These are phyloP conservation scores for Steatocranus sp. DNA, from an alignment of 2,797 vertebrate species.

Conservation along the genomic window DNA sequence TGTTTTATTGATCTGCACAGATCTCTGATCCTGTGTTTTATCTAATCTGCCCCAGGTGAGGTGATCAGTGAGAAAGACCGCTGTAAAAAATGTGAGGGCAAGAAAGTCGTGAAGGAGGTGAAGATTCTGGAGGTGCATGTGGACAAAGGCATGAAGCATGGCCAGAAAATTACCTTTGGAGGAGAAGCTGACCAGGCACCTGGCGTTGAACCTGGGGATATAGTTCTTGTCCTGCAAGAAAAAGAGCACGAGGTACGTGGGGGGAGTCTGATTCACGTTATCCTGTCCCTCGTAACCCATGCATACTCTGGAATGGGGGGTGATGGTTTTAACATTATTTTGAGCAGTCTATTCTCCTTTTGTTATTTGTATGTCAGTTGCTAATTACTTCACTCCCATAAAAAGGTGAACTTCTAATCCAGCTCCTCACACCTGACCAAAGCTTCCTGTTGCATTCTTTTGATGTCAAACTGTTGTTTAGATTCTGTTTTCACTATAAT, in stretches of 20 bases:
- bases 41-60: slow-evolving; percentile 77
- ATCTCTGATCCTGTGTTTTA: neutral
- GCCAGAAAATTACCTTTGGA: slow-evolving; percentile 95
- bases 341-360: fast-evolving
- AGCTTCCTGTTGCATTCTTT: neutral
- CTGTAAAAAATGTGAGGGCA: slow-evolving; percentile 99
- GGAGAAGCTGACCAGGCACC: slow-evolving; percentile 98
- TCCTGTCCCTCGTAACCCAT: neutral
- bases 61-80: slow-evolving; percentile 99
- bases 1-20: neutral
- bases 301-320: neutral
- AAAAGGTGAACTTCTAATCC: neutral
- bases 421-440: neutral
- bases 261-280: neutral
- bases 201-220: slow-evolving; percentile 92
- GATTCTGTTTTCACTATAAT: neutral
- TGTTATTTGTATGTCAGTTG: neutral
- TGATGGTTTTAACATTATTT: neutral
- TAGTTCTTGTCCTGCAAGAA: slow-evolving; percentile 94
- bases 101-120: slow-evolving; percentile 98
- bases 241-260: slow-evolving; percentile 92
- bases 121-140: slow-evolving; percentile 99
- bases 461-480: neutral
- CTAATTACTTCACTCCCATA: fast-evolving
- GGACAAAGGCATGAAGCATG: slow-evolving; percentile 99